Conservation (phyloP, 1,140 invertebrate genomes). For the Chymomyza costata region DNA sequence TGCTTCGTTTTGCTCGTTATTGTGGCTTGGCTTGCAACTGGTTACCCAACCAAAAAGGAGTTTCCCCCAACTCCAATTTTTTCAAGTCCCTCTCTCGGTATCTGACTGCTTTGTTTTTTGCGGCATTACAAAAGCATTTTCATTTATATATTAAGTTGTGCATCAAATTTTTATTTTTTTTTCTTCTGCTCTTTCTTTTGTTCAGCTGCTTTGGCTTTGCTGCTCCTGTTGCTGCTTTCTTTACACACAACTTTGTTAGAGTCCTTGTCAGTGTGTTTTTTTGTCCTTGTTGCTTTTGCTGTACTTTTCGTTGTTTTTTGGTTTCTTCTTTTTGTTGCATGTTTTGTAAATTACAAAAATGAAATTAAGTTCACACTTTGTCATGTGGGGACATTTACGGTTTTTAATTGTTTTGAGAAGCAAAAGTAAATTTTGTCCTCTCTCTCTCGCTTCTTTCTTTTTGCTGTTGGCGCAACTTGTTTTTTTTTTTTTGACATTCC, state of each 20-base stretch:
- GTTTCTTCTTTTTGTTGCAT: constrained; percentile 34
- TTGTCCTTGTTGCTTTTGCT: not conserved
- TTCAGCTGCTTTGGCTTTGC: constrained; percentile 5
- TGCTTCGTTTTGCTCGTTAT: constrained; percentile 63
- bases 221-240: constrained; percentile 1
- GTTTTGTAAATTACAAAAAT: constrained; percentile 73
- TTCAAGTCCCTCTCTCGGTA: not conserved
- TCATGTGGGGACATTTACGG: constrained; percentile 72
- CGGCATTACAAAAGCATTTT: constrained; percentile 63
- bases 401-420: constrained; percentile 62
- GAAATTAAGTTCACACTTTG: constrained; percentile 73
- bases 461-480: not conserved
- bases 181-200: not conserved
- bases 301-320: not conserved
- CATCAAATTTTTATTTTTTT: not conserved
- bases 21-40: constrained; percentile 35
- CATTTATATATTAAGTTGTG: constrained; percentile 66
- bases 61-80: not conserved
- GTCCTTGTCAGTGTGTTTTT: constrained; percentile 9
- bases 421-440: no score
- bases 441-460: not conserved
- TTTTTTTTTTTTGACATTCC: not conserved
- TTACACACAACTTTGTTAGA: no score
- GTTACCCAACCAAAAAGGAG: no score
- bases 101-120: constrained; percentile 42